These are phyloP conservation scores for Ips nitidus DNA, from an alignment of 1,140 invertebrate species.

Conservation along the genomic window DNA sequence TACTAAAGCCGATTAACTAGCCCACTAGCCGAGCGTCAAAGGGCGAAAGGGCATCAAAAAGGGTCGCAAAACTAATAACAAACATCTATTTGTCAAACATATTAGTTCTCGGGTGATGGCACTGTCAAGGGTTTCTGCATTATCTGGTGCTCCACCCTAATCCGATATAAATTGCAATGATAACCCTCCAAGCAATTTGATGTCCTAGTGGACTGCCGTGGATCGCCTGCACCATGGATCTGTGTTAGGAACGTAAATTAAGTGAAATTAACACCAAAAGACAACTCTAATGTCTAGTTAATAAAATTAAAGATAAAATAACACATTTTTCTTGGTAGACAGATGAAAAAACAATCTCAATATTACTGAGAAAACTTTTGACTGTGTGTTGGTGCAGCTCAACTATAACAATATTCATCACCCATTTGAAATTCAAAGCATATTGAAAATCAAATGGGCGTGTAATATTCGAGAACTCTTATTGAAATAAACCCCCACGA, in stretches of 20 bases:
- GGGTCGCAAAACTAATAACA: conserved; percentile 45
- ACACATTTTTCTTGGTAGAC: neutral
- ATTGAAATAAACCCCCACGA: conserved; percentile 36
- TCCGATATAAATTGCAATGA: conserved; percentile 51
- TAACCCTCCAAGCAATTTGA: conserved; percentile 43
- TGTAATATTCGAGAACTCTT: conserved; percentile 42
- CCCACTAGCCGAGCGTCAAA: conserved; percentile 1
- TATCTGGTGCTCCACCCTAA: conserved; percentile 49
- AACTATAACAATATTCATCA: conserved; percentile 1
- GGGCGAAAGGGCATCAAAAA: neutral
- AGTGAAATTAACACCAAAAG: neutral
- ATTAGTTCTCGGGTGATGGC: conserved; percentile 46
- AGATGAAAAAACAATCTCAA: neutral
- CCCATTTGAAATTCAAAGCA: conserved; percentile 33
- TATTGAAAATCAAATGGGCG: conserved; percentile 45
- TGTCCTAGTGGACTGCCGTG: neutral
- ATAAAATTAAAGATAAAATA: neutral
- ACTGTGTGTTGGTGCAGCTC: conserved; percentile 19
- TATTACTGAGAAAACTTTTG: neutral
- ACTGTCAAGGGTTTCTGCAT: conserved; percentile 46
- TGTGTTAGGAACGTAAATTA: neutral
- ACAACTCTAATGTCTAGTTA: neutral
- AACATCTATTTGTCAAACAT: conserved; percentile 51
- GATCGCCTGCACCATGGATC: conserved; percentile 16
- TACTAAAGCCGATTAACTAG: conserved; percentile 9